These are phyloP conservation scores for Nannoperca australis DNA, from an alignment of 2,797 vertebrate genomes.

Conservation along the genomic window DNA sequence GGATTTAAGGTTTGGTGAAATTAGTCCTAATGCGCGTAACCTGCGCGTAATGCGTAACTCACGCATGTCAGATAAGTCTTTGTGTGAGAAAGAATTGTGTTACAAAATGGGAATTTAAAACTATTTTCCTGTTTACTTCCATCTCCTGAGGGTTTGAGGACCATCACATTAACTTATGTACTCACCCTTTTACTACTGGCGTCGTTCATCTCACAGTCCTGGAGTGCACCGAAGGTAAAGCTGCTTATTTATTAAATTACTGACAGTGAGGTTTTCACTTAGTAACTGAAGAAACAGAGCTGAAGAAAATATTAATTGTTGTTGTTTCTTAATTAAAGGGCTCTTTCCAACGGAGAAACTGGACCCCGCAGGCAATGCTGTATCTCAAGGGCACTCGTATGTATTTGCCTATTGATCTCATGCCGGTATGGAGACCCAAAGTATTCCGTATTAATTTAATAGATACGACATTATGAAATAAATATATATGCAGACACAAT, in stretches of 20 bases:
- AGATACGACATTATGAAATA: not conserved
- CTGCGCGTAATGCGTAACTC: not conserved
- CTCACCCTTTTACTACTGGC: conserved; percentile 85
- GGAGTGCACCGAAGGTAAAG: conserved; percentile 89
- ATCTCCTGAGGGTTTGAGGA: conserved; percentile 79
- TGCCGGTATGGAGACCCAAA: not conserved
- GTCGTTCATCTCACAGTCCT: conserved; percentile 82
- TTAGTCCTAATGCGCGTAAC: not conserved
- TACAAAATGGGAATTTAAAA: not conserved
- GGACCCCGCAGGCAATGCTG: conserved; percentile 97
- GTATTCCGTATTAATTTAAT: not conserved
- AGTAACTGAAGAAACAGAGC: not conserved
- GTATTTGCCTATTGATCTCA: conserved; percentile 67
- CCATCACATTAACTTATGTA: conserved; percentile 64
- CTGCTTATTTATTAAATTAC: not conserved
- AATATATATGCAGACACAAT: not conserved
- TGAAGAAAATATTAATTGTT: not conserved
- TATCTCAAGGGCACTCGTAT: conserved; percentile 97
- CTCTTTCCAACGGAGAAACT: conserved; percentile 92
- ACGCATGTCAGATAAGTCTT: not conserved
- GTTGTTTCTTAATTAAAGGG: conserved; percentile 73
- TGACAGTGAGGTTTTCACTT: not conserved
- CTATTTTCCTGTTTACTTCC: not conserved
- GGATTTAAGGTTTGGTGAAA: not conserved
- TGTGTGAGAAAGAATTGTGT: not conserved